These are phyloP conservation scores for Halocynthia roretzi DNA, from an alignment of 23 tunicate genomes.

Conservation along the genomic window DNA sequence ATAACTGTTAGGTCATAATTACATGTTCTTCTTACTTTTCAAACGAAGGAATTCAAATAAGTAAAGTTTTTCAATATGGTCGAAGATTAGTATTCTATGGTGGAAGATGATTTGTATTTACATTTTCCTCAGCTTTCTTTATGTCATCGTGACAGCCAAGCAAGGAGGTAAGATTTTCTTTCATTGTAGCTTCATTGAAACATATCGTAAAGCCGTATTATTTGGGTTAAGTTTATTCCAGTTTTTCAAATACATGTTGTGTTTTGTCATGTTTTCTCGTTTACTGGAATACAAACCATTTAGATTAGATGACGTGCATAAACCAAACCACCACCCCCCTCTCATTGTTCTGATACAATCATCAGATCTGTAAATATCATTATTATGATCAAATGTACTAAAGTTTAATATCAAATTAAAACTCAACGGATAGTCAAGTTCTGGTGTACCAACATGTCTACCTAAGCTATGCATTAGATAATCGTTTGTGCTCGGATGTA, in stretches of 20 bases:
- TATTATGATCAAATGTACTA: background rate
- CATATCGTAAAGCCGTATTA: background rate
- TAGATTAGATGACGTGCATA: background rate
- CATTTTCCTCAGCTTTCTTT: too few species aligned
- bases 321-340: slow-evolving; percentile 10
- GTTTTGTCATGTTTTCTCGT: background rate
- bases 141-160: too few species aligned
- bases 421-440: background rate
- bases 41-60: too few species aligned
- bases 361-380: background rate
- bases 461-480: background rate
- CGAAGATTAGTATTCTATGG: too few species aligned
- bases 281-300: background rate
- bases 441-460: background rate
- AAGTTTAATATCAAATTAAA: background rate
- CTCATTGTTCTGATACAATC: background rate
- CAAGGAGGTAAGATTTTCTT: background rate
- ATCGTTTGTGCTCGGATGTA: background rate
- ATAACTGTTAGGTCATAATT: too few species aligned
- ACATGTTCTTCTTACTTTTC: too few species aligned
- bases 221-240: background rate
- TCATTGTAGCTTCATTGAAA: slow-evolving; percentile 6
- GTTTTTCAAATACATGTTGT: background rate
- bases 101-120: too few species aligned
- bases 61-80: too few species aligned